phyloP scores from a whole-genome alignment of 2,888 invertebrate genomes.

The Dorcus hopei region DNA sequence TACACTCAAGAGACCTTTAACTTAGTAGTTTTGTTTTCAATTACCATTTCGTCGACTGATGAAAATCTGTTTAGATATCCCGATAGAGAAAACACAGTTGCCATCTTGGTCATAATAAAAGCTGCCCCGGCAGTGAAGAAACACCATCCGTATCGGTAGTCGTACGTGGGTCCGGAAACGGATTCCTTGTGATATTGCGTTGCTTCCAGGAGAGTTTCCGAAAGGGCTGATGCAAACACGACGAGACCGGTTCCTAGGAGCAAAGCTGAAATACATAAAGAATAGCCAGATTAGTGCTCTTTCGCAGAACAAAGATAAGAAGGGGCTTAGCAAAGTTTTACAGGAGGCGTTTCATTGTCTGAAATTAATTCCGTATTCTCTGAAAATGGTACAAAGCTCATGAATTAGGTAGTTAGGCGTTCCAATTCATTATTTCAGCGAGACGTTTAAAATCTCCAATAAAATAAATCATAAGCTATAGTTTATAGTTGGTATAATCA shows the following conservation, averaged over 20 bases:
- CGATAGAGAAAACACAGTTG: slow-evolving; percentile 57
- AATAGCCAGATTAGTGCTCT: neutral
- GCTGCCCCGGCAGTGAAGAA: slow-evolving; percentile 60
- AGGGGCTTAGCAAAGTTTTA: neutral
- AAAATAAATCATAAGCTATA: too few relatives aligned
- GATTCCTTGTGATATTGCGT: slow-evolving; percentile 47
- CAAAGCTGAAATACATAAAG: slow-evolving; percentile 52
- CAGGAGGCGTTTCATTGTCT: neutral
- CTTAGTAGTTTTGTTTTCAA: neutral
- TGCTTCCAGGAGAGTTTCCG: slow-evolving; percentile 56
- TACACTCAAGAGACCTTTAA: too few relatives aligned
- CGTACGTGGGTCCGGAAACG: slow-evolving; percentile 41
- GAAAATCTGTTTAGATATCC: slow-evolving; percentile 60
- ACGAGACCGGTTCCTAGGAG: slow-evolving; percentile 60
- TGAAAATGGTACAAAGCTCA: too few relatives aligned
- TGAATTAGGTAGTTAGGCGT: too few relatives aligned
- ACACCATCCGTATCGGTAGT: slow-evolving; percentile 62
- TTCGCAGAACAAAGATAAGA: neutral
- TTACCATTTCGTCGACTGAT: slow-evolving; percentile 61
- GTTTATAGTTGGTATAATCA: too few relatives aligned
- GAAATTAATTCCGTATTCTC: neutral
- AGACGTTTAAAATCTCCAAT: too few relatives aligned
- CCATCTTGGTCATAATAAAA: slow-evolving; percentile 58
- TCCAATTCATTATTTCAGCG: too few relatives aligned
- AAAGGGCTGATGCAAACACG: slow-evolving; percentile 59